Conservation (phyloP, 2,888 invertebrate genomes). For the Archaeoteleia sp. region DNA sequence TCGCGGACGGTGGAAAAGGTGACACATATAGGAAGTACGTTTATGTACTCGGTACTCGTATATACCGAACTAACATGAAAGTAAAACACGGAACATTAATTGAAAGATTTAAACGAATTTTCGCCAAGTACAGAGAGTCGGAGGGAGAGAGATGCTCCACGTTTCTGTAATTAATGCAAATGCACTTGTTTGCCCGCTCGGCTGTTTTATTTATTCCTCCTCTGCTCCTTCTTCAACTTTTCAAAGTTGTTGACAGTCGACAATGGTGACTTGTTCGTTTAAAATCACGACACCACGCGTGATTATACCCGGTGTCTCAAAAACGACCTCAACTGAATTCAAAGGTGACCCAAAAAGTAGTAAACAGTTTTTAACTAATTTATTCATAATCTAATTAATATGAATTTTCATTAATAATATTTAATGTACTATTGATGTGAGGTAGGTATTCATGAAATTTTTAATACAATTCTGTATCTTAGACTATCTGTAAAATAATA, state of each 20-base stretch:
- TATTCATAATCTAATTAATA: too few species aligned
- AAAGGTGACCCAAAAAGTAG: too few species aligned
- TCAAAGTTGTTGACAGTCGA: slow-evolving; percentile 6
- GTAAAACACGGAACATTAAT: slow-evolving; percentile 63
- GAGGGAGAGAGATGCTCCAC: not conserved
- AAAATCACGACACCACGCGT: not conserved
- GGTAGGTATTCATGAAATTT: too few species aligned
- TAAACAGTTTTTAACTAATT: too few species aligned
- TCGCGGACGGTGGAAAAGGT: slow-evolving; percentile 8
- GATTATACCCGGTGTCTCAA: not conserved
- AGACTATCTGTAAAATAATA: too few species aligned
- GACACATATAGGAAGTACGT: slow-evolving; percentile 11
- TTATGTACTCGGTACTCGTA: slow-evolving; percentile 11
- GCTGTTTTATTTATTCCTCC: slow-evolving; percentile 27
- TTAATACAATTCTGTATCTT: too few species aligned
- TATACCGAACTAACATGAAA: slow-evolving; percentile 54
- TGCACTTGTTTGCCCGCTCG: slow-evolving; percentile 18
- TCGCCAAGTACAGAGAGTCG: not conserved
- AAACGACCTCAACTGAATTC: slow-evolving; percentile 3
- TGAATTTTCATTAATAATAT: too few species aligned
- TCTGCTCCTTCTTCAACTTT: slow-evolving; percentile 11
- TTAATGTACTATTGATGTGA: too few species aligned
- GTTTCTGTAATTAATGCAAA: slow-evolving; percentile 31
- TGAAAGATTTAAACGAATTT: slow-evolving; percentile 29
- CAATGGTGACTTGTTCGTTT: slow-evolving; percentile 2